phyloP scores from a whole-genome alignment of 2,797 vertebrate genomes.

The Paramormyrops hopkinsi region DNA sequence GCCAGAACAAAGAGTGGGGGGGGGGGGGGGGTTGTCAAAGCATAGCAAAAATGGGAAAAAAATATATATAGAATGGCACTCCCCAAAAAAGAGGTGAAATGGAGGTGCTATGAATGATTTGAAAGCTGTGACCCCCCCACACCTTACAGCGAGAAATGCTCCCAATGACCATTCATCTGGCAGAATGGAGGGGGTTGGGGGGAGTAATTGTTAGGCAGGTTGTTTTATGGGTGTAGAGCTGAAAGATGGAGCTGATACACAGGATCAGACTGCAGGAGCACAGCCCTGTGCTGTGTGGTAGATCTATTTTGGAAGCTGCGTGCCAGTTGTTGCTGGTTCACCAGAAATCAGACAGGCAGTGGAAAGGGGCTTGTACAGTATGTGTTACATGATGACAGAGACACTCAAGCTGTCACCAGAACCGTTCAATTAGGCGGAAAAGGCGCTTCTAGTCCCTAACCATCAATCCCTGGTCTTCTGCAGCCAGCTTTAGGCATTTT shows the following conservation, averaged over 20 bases:
- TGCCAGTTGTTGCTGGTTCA: constrained; percentile 27
- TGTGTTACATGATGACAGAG: constrained; percentile 37
- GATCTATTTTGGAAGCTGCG: constrained; percentile 14
- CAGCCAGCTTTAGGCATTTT: neutral
- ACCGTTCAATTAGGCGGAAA: constrained; percentile 42
- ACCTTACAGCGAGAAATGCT: neutral
- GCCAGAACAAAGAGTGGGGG: neutral
- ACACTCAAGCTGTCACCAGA: constrained; percentile 27
- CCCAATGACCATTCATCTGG: neutral
- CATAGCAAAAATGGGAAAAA: neutral
- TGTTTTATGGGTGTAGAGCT: neutral
- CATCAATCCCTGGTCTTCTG: neutral
- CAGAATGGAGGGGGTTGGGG: neutral
- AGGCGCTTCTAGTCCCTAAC: neutral
- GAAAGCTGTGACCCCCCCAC: neutral
- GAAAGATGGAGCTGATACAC: neutral
- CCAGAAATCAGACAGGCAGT: constrained; percentile 30
- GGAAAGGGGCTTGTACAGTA: constrained; percentile 22
- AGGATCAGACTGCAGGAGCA: neutral
- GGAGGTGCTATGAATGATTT: neutral
- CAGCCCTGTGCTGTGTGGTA: neutral
- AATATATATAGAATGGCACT: neutral
- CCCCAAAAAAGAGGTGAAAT: neutral
- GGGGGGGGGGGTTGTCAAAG: neutral
- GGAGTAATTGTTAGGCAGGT: neutral